These are phyloP conservation scores for Megalopta genalis DNA, from an alignment of 1,140 invertebrate species.

Conservation along the genomic window DNA sequence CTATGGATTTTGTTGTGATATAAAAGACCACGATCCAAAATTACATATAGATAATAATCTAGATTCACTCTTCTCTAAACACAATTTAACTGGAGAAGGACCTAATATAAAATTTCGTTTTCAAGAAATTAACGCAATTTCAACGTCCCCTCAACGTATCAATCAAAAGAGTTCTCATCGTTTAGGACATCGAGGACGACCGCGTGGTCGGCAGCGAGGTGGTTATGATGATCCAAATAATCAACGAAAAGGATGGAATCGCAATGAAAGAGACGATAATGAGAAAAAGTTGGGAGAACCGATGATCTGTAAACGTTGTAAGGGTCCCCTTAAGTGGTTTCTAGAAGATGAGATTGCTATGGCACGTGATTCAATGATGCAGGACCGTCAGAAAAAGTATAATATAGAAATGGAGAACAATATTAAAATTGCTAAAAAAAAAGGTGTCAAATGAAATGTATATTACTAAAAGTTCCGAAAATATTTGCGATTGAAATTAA, in stretches of 20 bases:
- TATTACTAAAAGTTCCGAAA: background rate
- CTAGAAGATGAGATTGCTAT: slow-evolving; percentile 67
- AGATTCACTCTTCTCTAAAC: slow-evolving; percentile 22
- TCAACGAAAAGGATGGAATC: slow-evolving; percentile 32
- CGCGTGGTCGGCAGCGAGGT: slow-evolving; percentile 12
- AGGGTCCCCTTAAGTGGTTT: slow-evolving; percentile 64
- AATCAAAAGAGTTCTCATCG: background rate
- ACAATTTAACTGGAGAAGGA: slow-evolving; percentile 46
- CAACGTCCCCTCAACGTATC: background rate
- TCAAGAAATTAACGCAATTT: slow-evolving; percentile 37
- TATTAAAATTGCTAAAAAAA: slow-evolving; percentile 44
- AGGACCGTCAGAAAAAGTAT: slow-evolving; percentile 36
- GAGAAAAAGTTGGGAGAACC: background rate
- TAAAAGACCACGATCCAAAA: slow-evolving; percentile 53
- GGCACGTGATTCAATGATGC: slow-evolving; percentile 56
- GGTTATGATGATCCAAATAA: slow-evolving; percentile 23
- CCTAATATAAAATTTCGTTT: slow-evolving; percentile 66
- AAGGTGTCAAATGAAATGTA: slow-evolving; percentile 25
- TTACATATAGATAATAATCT: slow-evolving; percentile 37
- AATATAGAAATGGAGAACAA: slow-evolving; percentile 45
- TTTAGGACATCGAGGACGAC: background rate
- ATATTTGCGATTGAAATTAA: background rate
- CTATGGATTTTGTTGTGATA: slow-evolving; percentile 71
- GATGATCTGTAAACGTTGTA: slow-evolving; percentile 55
- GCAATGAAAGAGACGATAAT: background rate